Conservation (phyloP, 1,140 invertebrate species). For the Ditylenchus dipsaci region DNA sequence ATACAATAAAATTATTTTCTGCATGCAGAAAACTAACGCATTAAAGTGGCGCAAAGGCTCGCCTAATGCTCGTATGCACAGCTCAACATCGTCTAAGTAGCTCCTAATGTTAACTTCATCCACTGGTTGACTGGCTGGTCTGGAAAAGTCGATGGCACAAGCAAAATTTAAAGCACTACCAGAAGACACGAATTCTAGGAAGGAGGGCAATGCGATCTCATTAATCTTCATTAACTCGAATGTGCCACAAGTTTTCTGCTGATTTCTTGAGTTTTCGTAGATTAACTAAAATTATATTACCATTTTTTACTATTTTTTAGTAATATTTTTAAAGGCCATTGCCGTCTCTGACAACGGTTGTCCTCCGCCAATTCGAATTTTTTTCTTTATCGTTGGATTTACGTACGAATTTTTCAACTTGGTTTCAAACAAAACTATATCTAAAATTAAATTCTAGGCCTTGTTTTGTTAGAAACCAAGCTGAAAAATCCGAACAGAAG, state of each 20-base stretch:
- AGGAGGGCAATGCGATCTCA: slow-evolving; percentile 44
- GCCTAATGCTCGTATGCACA: slow-evolving; percentile 39
- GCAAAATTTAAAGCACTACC: slow-evolving; percentile 47
- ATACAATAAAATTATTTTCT: too few relatives aligned
- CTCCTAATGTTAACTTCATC: slow-evolving; percentile 27
- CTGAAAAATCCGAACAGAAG: too few relatives aligned
- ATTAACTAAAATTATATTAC: slow-evolving; percentile 28
- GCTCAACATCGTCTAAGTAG: slow-evolving; percentile 50
- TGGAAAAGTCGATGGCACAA: slow-evolving; percentile 51
- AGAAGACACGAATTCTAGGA: slow-evolving; percentile 45
- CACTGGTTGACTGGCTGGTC: slow-evolving; percentile 23
- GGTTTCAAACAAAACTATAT: too few relatives aligned
- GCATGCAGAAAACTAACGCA: slow-evolving; percentile 27
- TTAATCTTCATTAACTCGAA: slow-evolving; percentile 45
- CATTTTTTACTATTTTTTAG: background rate
- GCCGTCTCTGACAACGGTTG: too few relatives aligned
- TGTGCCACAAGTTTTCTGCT: slow-evolving; percentile 39
- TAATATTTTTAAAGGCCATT: too few relatives aligned
- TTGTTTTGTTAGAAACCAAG: too few relatives aligned
- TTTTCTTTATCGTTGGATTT: too few relatives aligned
- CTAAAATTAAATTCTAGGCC: too few relatives aligned
- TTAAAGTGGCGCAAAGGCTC: slow-evolving; percentile 41
- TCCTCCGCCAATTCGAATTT: too few relatives aligned
- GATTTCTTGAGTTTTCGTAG: slow-evolving; percentile 40
- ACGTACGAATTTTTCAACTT: too few relatives aligned